Evolutionary conservation across 2,113 vertebrate genomes (phyloP).

Genomic region (Apteryx mantelli): DNA sequence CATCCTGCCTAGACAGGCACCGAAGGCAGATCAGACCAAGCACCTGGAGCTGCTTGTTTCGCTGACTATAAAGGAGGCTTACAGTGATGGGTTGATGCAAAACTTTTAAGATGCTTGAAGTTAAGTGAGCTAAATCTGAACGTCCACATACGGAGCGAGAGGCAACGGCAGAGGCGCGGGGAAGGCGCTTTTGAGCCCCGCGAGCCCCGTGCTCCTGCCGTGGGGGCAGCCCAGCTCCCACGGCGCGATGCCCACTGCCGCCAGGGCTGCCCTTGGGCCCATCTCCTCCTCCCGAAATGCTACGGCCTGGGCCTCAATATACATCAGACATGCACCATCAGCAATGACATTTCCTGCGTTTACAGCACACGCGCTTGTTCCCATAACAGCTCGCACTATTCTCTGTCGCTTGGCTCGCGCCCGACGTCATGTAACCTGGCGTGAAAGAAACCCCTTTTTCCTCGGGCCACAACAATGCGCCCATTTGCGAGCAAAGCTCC

Average conservation of each 20-base stretch:
- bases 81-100: neutral
- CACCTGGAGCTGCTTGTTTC: neutral
- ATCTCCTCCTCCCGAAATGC: neutral
- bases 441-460: conserved; percentile 48
- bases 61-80: neutral
- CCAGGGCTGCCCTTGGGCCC: neutral
- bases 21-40: neutral
- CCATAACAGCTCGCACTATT: conserved; percentile 1
- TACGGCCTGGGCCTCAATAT: neutral
- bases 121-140: neutral
- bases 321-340: conserved; percentile 48
- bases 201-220: too few relatives aligned
- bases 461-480: conserved; percentile 46
- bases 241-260: neutral
- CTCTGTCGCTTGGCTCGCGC: neutral
- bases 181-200: neutral
- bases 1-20: neutral
- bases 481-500: conserved; percentile 52
- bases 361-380: conserved; percentile 20
- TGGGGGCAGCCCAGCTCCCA: neutral
- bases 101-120: neutral
- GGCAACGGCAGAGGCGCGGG: neutral
- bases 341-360: conserved; percentile 33
- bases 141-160: neutral
- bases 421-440: conserved; percentile 29